These are phyloP conservation scores for Lepidothrix coronata DNA, from an alignment of 2,113 vertebrate species.

Conservation along the genomic window DNA sequence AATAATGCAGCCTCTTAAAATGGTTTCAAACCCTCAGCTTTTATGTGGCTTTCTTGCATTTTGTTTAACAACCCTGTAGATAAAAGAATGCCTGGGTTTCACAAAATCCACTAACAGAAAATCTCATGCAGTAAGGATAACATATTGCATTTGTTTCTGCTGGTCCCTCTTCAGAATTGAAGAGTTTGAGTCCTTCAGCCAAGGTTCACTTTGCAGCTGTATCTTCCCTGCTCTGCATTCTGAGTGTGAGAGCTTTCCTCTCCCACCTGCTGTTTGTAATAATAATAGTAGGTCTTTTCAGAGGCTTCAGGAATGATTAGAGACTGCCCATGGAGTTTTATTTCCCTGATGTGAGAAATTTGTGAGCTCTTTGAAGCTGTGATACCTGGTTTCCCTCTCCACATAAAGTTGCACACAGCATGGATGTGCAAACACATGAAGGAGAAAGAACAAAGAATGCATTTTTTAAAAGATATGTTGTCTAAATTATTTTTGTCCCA, in stretches of 20 bases:
- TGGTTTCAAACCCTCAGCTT: background rate
- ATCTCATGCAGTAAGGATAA: background rate
- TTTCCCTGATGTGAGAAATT: background rate
- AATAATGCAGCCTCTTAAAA: background rate
- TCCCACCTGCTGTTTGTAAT: background rate
- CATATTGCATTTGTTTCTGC: background rate
- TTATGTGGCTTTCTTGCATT: background rate
- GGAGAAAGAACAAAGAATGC: background rate
- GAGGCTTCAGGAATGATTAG: background rate
- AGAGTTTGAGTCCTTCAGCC: background rate
- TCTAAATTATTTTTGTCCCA: background rate
- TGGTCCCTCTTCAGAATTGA: background rate
- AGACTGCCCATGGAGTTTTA: background rate
- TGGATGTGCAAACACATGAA: background rate
- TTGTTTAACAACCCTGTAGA: background rate
- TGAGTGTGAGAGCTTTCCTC: background rate
- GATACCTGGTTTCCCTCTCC: background rate
- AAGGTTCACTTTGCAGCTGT: background rate
- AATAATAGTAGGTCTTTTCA: background rate
- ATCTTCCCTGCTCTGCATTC: background rate
- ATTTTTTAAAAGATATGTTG: background rate
- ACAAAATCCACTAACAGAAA: background rate
- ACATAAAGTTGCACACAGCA: background rate
- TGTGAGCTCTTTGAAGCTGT: background rate
- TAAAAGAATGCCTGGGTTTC: background rate